A percentile compares a stretch with the other conserved stretches of the same genome.
These are phyloP conservation scores for Cyrtorhinus lividipennis DNA, from an alignment of 1,140 invertebrate species.

Conservation along the genomic window DNA sequence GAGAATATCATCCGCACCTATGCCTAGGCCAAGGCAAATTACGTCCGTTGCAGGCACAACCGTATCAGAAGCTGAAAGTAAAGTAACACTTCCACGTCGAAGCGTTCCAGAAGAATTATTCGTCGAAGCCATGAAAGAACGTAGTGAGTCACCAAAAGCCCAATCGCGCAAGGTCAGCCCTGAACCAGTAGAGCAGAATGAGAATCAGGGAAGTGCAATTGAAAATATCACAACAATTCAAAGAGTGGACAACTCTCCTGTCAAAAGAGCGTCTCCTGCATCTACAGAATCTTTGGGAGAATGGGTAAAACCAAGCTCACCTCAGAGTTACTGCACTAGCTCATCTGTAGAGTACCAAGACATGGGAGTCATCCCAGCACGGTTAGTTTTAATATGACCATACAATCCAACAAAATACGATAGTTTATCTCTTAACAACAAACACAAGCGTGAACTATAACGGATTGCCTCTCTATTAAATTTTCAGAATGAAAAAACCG, in stretches of 20 bases:
- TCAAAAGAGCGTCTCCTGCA: background rate
- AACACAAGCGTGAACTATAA: background rate
- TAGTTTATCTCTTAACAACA: background rate
- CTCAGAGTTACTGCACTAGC: slow-evolving; percentile 13
- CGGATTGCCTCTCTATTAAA: no score
- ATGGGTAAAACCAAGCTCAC: background rate
- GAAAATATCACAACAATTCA: background rate
- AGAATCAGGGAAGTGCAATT: background rate
- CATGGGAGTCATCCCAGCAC: slow-evolving; percentile 9
- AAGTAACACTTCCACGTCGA: background rate
- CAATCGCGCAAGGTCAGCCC: background rate
- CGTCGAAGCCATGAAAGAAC: background rate
- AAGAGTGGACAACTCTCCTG: background rate
- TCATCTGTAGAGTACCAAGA: slow-evolving; percentile 18
- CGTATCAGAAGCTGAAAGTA: background rate
- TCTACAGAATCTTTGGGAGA: background rate
- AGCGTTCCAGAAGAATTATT: background rate
- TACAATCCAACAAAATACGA: background rate
- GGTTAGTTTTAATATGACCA: background rate
- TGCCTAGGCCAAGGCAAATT: background rate
- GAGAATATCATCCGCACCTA: background rate
- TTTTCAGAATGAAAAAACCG: background rate
- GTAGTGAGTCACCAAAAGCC: background rate
- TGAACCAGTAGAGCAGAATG: background rate
- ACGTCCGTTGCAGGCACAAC: background rate